Evolutionary conservation across 2,888 invertebrate species (phyloP).

Genomic region (Andricus curvator): DNA sequence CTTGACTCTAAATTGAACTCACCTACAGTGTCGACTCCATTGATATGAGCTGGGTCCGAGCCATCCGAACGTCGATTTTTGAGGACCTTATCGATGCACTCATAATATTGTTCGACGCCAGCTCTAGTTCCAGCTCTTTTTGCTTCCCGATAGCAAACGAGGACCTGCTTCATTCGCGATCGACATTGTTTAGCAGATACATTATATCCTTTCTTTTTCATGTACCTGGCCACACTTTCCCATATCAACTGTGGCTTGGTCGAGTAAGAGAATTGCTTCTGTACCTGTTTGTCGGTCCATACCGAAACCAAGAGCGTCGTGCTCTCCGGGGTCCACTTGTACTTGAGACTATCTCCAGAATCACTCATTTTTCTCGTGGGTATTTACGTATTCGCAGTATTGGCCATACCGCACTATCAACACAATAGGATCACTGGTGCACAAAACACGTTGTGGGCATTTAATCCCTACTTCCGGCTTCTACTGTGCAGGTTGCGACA

Average conservation of each 20-base stretch:
- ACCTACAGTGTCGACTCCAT: constrained; percentile 75
- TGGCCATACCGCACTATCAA: neutral
- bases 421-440: constrained; percentile 14
- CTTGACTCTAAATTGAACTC: constrained; percentile 38
- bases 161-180: constrained; percentile 76
- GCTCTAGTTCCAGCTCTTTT: constrained; percentile 71
- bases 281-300: constrained; percentile 76
- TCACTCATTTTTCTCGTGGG: constrained; percentile 65
- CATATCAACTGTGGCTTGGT: constrained; percentile 73
- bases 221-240: constrained; percentile 75
- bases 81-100: constrained; percentile 73
- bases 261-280: constrained; percentile 73
- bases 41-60: constrained; percentile 58
- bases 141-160: constrained; percentile 76
- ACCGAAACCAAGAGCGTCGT: constrained; percentile 74
- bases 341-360: constrained; percentile 68
- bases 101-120: constrained; percentile 75
- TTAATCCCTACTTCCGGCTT: constrained; percentile 35
- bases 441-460: constrained; percentile 1
- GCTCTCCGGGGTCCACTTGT: constrained; percentile 76
- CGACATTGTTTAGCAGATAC: constrained; percentile 75
- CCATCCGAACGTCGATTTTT: constrained; percentile 66
- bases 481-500: neutral
- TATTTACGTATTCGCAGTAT: constrained; percentile 33
- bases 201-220: constrained; percentile 75